Base-by-base conservation (phyloP, 2,113 vertebrate genomes). In the Engystomops pustulosus region DNA sequence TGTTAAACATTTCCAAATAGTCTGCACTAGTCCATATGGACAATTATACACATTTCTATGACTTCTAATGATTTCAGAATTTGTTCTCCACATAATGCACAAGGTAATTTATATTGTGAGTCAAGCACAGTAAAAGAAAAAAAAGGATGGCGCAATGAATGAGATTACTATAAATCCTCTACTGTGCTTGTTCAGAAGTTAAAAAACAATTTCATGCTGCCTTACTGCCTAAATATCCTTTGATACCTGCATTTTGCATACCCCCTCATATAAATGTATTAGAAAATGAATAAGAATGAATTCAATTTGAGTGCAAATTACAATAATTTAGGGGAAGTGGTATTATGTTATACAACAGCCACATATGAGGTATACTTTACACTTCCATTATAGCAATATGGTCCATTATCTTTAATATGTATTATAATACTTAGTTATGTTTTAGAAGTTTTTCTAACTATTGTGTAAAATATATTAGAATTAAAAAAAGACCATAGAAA, bases 201-300 rank as follows among this genome's bases (percentile, higher is more conserved):
- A 74, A 80, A 69, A 83, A 83, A 83, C 69, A 69, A 74, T 83
- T 83, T 74, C 68, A 83, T 83, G 69, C 80, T 62, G 55, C 72
- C 68, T 74, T 74, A 53, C 60, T 74, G 68, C 80, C 34, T 74
- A 38, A 44, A 83, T 60, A 74, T 45, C 74, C 30, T 27, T 58
- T 15, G 25, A 68, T 71, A 81, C 49, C 47, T 81, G 45, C 45
- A 71, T 69, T 41, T 71, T 81, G 67, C 80, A 71, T 81, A 53
- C 45, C n/a, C 30, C 25, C 51, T 51, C 30, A 44, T 70, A 70
- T 53, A 70, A 70, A 80, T 70, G 69, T 47, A 25, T 58, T 25
- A 41, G 23, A 44, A 36, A 12, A n/a, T n/a, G 11, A 27, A 74
- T 45, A 15, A 51, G 71, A 49, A 30, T 49, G 14, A 68, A 80